Evolutionary conservation across 2,113 vertebrate genomes (phyloP).

Genomic region (Microcebus tavaratra): DNA sequence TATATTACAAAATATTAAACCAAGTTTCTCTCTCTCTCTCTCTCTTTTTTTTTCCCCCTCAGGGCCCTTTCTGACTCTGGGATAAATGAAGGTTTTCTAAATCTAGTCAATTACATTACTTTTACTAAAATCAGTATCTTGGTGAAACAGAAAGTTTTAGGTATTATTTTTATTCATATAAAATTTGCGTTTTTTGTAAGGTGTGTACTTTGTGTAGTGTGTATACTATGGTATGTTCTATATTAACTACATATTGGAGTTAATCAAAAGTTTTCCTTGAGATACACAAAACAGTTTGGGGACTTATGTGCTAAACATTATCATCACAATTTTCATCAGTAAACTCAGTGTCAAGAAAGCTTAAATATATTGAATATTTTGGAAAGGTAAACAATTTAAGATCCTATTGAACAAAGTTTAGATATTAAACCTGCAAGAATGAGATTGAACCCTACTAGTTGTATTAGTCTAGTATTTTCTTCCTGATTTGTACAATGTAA

Average conservation of each 20-base stretch:
- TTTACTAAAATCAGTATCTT: neutral
- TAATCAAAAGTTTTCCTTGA: neutral
- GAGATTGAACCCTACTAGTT: neutral
- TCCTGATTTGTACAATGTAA: neutral
- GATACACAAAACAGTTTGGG: neutral
- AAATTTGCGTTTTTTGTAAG: neutral
- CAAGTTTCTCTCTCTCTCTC: no score
- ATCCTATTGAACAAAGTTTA: neutral
- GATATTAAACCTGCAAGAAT: neutral
- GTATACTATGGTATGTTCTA: accelerated
- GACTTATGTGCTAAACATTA: neutral
- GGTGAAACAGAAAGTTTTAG: neutral
- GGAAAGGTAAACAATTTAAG: neutral
- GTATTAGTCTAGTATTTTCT: neutral
- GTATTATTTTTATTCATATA: neutral
- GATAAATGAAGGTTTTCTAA: neutral
- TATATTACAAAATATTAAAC: neutral
- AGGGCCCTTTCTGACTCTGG: no score
- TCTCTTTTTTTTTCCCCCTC: no score
- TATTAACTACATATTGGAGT: neutral
- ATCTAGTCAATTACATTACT: neutral
- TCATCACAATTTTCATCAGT: neutral
- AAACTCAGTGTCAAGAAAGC: neutral
- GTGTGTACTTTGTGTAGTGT: accelerated
- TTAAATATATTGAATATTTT: neutral